Evolutionary conservation across 2,888 invertebrate genomes (phyloP).

Genomic region (Diachrysia chrysitis): DNA sequence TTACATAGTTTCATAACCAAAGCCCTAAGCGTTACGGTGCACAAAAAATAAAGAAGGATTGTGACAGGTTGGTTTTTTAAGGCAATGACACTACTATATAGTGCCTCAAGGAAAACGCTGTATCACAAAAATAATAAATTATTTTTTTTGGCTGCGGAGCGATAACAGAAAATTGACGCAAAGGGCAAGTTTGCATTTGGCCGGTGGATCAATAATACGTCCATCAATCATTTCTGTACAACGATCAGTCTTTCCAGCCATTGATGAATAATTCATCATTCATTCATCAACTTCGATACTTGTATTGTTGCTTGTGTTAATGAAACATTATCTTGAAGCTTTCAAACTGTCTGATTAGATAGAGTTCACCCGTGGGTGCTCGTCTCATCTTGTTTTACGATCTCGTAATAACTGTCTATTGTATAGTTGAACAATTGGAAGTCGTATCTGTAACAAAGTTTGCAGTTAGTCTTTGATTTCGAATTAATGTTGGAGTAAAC

Average conservation of each 20-base stretch:
- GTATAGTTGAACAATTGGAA: constrained; percentile 96
- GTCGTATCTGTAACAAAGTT: constrained; percentile 91
- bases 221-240: constrained; percentile 66
- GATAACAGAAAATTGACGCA: constrained; percentile 61
- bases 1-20: constrained; percentile 11
- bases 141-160: constrained; percentile 49
- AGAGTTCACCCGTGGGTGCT: constrained; percentile 79
- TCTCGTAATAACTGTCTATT: constrained; percentile 91
- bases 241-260: constrained; percentile 69
- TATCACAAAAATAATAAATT: constrained; percentile 43
- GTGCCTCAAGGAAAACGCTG: constrained; percentile 38
- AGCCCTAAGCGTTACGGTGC: constrained; percentile 20
- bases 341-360: constrained; percentile 49
- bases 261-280: constrained; percentile 66
- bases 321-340: constrained; percentile 55
- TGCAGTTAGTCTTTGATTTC: neutral
- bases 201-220: constrained; percentile 61
- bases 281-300: constrained; percentile 66
- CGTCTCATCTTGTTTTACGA: constrained; percentile 78
- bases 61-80: constrained; percentile 20
- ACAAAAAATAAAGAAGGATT: constrained; percentile 31
- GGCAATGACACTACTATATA: constrained; percentile 26
- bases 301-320: constrained; percentile 56
- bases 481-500: neutral
- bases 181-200: constrained; percentile 42